A percentile compares a stretch with the other conserved stretches of the same genome.
Evolutionary conservation across 2,888 invertebrate species (phyloP).

Genomic region (Troglohyphantes excavatus): DNA sequence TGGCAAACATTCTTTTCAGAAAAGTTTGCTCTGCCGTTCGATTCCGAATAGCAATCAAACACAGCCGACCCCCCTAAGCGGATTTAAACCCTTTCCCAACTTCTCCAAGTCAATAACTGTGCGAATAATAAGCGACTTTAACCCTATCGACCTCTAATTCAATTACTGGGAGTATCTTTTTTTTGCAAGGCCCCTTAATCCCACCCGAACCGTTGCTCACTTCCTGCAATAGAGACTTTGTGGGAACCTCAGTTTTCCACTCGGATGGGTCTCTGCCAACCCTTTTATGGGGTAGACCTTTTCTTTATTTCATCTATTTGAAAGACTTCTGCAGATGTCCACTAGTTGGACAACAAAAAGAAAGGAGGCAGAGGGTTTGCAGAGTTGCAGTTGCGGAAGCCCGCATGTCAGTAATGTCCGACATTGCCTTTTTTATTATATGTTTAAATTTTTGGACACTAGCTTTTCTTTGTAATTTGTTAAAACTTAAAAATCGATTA

Average conservation of each 20-base stretch:
- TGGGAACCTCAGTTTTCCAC: conserved; percentile 57
- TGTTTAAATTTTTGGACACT: too few relatives aligned
- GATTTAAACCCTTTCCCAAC: conserved; percentile 64
- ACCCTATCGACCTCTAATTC: conserved; percentile 77
- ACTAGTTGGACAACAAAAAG: neutral
- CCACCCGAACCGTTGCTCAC: conserved; percentile 52
- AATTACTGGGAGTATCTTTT: conserved; percentile 49
- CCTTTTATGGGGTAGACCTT: conserved; percentile 34
- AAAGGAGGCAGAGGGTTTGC: too few relatives aligned
- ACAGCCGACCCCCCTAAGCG: conserved; percentile 65
- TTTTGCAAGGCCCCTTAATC: conserved; percentile 54
- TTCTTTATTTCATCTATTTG: conserved; percentile 25
- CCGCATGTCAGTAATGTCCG: too few relatives aligned
- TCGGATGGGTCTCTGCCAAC: conserved; percentile 36
- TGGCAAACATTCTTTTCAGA: conserved; percentile 35
- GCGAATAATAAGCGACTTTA: conserved; percentile 65
- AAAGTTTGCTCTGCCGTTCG: conserved; percentile 64
- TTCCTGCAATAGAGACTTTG: conserved; percentile 63
- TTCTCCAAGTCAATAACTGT: conserved; percentile 44
- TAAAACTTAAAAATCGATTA: too few relatives aligned
- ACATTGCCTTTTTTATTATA: too few relatives aligned
- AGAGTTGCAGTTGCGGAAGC: too few relatives aligned
- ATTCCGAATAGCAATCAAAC: conserved; percentile 33
- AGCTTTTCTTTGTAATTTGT: too few relatives aligned
- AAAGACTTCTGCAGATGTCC: conserved; percentile 9